These are phyloP conservation scores for Chrysaora quinquecirrha DNA, from an alignment of 30 jellyfish, hydroid and myxozoan species.

Conservation along the genomic window DNA sequence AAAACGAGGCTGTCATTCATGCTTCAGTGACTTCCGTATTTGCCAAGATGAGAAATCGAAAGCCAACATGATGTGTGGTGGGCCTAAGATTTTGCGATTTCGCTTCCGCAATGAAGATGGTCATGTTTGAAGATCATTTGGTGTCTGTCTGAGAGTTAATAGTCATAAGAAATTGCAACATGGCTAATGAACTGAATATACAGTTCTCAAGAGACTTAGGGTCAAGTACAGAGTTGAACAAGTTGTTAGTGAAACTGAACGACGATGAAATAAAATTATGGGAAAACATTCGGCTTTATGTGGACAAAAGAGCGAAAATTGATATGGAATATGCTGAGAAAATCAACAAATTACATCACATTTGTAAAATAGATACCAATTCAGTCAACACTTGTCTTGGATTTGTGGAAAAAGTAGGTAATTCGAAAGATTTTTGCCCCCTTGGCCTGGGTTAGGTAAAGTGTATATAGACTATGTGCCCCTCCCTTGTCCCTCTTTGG, in stretches of 20 bases:
- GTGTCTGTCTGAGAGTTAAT: background rate
- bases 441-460: background rate
- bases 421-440: background rate
- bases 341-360: slow-evolving; percentile 54
- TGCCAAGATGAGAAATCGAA: no score
- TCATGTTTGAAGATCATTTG: background rate
- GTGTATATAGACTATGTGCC: background rate
- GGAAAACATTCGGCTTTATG: slow-evolving; percentile 69
- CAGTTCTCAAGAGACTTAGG: slow-evolving; percentile 29
- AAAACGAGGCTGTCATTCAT: no score
- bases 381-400: slow-evolving; percentile 39
- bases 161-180: background rate
- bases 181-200: background rate
- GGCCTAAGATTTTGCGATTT: no score
- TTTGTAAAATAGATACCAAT: background rate
- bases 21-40: no score
- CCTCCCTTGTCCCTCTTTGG: no score
- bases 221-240: slow-evolving; percentile 39
- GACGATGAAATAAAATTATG: slow-evolving; percentile 64
- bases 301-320: slow-evolving; percentile 65
- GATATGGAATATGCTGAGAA: slow-evolving; percentile 82
- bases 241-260: slow-evolving; percentile 12
- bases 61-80: no score
- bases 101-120: no score
- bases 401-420: slow-evolving; percentile 67